A percentile compares a stretch with the other conserved stretches of the same genome.
phyloP scores from a whole-genome alignment of 2,888 invertebrate species.

The Xylota sylvarum region DNA sequence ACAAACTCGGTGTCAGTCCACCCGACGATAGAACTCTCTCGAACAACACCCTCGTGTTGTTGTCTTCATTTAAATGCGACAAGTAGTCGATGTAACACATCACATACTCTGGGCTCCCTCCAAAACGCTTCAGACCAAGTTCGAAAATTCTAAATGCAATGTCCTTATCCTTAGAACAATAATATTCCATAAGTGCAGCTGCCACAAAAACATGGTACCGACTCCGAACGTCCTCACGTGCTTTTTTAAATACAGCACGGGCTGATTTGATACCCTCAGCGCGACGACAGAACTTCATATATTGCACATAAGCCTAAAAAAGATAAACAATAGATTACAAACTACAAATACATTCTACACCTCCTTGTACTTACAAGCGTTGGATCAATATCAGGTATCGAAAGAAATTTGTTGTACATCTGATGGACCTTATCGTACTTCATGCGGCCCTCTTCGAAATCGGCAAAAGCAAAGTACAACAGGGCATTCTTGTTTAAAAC shows the following conservation, averaged over 20 bases:
- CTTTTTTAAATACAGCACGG: conserved; percentile 96
- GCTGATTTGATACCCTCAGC: conserved; percentile 99
- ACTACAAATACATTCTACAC: neutral
- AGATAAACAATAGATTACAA: neutral
- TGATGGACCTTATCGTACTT: conserved; percentile 98
- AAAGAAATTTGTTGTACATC: conserved; percentile 96
- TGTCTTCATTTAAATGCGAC: conserved; percentile 99
- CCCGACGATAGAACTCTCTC: conserved; percentile 98
- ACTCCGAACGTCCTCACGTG: conserved; percentile 94
- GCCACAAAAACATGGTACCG: conserved; percentile 98
- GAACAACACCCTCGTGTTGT: conserved; percentile 99
- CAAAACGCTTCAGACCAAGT: conserved; percentile 98
- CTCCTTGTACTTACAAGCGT: conserved; percentile 89
- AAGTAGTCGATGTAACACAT: conserved; percentile 98
- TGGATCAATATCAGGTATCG: conserved; percentile 96
- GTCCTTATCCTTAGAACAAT: conserved; percentile 98
- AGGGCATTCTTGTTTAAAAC: conserved; percentile 96
- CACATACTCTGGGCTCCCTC: conserved; percentile 97
- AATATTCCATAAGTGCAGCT: conserved; percentile 99
- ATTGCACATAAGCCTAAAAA: conserved; percentile 95
- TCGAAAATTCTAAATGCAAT: conserved; percentile 99
- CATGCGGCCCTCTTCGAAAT: conserved; percentile 98
- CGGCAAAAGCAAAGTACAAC: conserved; percentile 98
- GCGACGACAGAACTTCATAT: conserved; percentile 99
- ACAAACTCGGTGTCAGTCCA: conserved; percentile 95